Conservation (phyloP, 2,888 invertebrate genomes). For the Cetonia aurata region DNA sequence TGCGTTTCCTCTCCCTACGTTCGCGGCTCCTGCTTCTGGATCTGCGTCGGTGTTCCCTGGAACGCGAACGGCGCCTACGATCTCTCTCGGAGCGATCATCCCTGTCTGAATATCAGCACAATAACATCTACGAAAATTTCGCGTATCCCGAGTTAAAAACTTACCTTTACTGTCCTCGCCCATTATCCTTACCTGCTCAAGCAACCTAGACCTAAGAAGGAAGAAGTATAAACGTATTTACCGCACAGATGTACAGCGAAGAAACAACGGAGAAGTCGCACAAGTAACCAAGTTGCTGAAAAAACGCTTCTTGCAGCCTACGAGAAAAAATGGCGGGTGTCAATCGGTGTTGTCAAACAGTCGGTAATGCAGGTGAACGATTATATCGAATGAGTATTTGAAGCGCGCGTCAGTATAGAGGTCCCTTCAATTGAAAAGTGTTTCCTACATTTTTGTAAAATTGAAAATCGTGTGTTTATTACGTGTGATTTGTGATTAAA, state of each 20-base stretch:
- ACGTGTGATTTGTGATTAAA: too few relatives aligned
- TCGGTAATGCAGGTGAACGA: constrained; percentile 3
- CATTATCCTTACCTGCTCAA: constrained; percentile 42
- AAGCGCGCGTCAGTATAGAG: background rate
- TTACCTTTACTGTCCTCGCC: constrained; percentile 54
- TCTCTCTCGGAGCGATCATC: constrained; percentile 54
- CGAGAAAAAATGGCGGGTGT: constrained; percentile 16
- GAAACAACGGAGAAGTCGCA: background rate
- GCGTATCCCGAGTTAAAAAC: background rate
- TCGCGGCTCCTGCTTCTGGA: constrained; percentile 66
- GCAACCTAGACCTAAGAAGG: constrained; percentile 16
- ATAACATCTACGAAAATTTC: background rate
- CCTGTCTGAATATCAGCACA: constrained; percentile 45
- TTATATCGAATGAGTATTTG: background rate
- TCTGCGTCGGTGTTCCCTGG: constrained; percentile 69
- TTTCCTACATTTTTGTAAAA: too few relatives aligned
- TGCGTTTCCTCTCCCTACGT: constrained; percentile 66
- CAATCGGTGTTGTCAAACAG: background rate
- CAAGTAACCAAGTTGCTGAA: background rate
- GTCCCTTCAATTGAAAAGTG: too few relatives aligned
- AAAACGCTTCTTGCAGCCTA: background rate
- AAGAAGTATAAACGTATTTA: constrained; percentile 1
- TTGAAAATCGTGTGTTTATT: too few relatives aligned
- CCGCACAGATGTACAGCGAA: background rate
- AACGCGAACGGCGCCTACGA: constrained; percentile 72